Evolutionary conservation across 2,113 vertebrate genomes (phyloP), one percentile per base, ranked within the genome.

Genomic region (Grammomys dolichurus): DNA sequence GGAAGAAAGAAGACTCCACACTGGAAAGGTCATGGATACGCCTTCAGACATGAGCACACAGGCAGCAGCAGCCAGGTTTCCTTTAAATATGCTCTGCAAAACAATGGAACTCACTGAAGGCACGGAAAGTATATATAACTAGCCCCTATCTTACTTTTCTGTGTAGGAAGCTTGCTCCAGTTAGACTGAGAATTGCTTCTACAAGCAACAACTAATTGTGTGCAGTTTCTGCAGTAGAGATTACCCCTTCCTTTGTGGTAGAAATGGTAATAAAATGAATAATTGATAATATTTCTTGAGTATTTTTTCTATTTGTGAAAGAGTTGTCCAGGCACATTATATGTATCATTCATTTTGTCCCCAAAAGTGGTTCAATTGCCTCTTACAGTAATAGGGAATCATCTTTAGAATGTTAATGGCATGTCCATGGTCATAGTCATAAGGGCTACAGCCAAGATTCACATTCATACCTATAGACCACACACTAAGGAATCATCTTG

Each of bases 71-170:
- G 20, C 56, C n/a, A 92, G 70, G 13, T 90, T 93, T 69, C 72
- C 75, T 88, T 58, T n/a, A 43, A 56, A 76, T 43, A 12, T 22
- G 31, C 40, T 69, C 10, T 40, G 24, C 33, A 85, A 72, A 77
- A 48, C 75, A 33, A 43, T 11, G n/a, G 63, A 54, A 31, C 14
- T 60, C 31, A 58, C n/a, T 51, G 14, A 63, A 26, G 40, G 19
- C 28, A 56, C 8, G 4, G 7, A 14, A 91, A 43, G 5, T 1
- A 0, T 7, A 2, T 0, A 7, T 63, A 63, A 26, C 1, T 43
- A 78, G 5, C 14, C 19, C 2, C 19, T 40, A 58, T 2, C n/a
- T 14, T 20, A 8, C 65, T 48, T 20, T 7, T 28, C 54, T 5
- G 16, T 10, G 8, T 11, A 36, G 43, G 31, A 28, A 85, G 28